These are phyloP conservation scores for Sardinella longiceps DNA, from an alignment of 2,797 vertebrate species.

Conservation along the genomic window DNA sequence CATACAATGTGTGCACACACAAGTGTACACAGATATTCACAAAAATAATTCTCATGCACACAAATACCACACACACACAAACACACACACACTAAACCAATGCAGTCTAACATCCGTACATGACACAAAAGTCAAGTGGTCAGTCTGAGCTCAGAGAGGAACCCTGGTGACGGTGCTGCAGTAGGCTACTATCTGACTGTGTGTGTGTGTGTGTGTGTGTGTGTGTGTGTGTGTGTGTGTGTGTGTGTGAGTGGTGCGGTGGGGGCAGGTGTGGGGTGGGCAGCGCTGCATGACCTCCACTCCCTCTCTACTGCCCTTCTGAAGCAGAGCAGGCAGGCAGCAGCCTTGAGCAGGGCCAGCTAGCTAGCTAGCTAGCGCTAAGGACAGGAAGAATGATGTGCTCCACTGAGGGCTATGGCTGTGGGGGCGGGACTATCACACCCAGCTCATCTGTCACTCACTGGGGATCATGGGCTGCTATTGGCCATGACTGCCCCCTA, in stretches of 20 bases:
- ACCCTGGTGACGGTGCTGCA: background rate
- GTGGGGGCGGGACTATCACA: background rate
- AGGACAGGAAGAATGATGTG: background rate
- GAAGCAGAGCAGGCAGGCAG: background rate
- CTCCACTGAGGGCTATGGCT: background rate
- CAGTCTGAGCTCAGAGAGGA: constrained; percentile 10
- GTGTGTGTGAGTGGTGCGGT: background rate
- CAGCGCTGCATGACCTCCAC: background rate
- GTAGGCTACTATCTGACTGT: background rate
- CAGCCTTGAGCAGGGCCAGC: background rate
- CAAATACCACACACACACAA: constrained; percentile 14
- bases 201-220: background rate
- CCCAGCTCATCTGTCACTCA: background rate
- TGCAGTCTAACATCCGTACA: constrained; percentile 2
- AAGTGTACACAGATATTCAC: constrained; percentile 43
- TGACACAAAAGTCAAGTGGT: constrained; percentile 6
- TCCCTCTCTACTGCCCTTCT: background rate
- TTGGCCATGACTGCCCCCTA: background rate
- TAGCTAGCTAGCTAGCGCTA: no score
- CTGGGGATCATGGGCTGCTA: background rate
- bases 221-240: background rate
- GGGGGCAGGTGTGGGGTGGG: background rate
- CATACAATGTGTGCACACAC: constrained; percentile 43
- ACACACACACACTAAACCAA: constrained; percentile 18
- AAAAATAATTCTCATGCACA: background rate